Evolutionary conservation across 2,888 invertebrate species (phyloP).

Genomic region (Sphaerophoria rueppellii): DNA sequence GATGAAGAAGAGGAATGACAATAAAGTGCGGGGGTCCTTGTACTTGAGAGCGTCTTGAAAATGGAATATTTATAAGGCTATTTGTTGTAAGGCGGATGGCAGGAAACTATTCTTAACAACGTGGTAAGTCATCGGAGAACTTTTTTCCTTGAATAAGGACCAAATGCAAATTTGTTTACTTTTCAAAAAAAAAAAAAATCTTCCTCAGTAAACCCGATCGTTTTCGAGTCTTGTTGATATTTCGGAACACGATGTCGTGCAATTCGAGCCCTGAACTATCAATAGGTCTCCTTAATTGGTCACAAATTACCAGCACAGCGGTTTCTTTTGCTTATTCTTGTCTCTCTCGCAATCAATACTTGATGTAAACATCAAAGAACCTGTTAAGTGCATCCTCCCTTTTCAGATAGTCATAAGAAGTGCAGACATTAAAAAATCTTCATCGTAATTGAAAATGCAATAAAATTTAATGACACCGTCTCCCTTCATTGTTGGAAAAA

Average conservation of each 20-base stretch:
- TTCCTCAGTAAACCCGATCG: too few relatives aligned
- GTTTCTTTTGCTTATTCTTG: background rate
- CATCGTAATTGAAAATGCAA: slow-evolving; percentile 62
- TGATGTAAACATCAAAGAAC: slow-evolving; percentile 3
- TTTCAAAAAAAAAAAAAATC: too few relatives aligned
- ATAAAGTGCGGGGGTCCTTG: background rate
- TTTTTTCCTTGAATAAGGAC: too few relatives aligned
- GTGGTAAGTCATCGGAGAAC: background rate
- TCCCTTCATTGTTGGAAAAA: slow-evolving; percentile 27
- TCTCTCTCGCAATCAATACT: slow-evolving; percentile 14
- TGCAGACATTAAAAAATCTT: background rate
- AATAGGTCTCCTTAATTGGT: slow-evolving; percentile 38
- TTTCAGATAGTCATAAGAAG: background rate
- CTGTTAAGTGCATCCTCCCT: slow-evolving; percentile 23
- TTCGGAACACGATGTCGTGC: too few relatives aligned
- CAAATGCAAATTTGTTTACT: too few relatives aligned
- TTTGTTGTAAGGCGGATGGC: slow-evolving; percentile 41
- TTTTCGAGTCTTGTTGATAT: too few relatives aligned
- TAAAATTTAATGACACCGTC: slow-evolving; percentile 65
- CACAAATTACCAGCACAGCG: slow-evolving; percentile 39
- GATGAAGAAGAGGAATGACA: slow-evolving; percentile 20
- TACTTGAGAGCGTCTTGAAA: slow-evolving; percentile 1
- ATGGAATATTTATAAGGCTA: slow-evolving; percentile 69
- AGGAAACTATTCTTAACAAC: background rate
- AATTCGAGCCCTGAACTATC: background rate